phyloP scores from a whole-genome alignment of 1,140 invertebrate genomes.

The Brachionus paranguensis region DNA sequence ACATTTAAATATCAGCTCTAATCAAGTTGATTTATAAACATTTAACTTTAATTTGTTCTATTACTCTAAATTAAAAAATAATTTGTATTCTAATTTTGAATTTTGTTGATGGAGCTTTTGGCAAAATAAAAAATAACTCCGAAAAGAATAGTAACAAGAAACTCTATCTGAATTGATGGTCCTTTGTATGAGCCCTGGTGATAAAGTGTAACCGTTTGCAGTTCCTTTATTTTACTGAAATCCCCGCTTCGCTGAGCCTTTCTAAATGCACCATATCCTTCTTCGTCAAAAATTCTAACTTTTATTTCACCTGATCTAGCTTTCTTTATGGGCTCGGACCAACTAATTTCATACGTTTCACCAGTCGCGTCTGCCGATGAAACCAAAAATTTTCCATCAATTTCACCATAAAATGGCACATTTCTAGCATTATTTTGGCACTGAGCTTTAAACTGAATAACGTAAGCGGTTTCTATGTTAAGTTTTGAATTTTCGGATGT shows the following conservation, averaged over 20 bases:
- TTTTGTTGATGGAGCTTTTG: background rate
- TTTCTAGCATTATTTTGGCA: constrained; percentile 9
- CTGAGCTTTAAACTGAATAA: background rate
- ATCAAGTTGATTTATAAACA: background rate
- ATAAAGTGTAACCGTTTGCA: background rate
- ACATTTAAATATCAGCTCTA: background rate
- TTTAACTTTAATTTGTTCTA: background rate
- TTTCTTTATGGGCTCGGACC: background rate
- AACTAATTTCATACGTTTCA: constrained; percentile 27
- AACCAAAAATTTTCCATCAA: constrained; percentile 6
- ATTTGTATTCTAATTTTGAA: background rate
- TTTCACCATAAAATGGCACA: constrained; percentile 19
- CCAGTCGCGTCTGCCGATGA: constrained; percentile 10
- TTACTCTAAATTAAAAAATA: background rate
- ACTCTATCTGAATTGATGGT: constrained; percentile 1
- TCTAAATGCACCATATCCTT: background rate
- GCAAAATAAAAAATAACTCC: constrained; percentile 22
- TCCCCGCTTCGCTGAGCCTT: constrained; percentile 32
- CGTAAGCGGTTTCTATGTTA: background rate
- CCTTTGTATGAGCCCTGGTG: constrained; percentile 31
- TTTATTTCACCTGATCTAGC: constrained; percentile 11
- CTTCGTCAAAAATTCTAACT: constrained; percentile 17
- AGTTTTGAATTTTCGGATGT: constrained; percentile 9
- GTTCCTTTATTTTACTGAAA: constrained; percentile 15
- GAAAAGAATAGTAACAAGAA: constrained; percentile 5